Base-by-base conservation (phyloP, 2,797 vertebrate species). In the Xyrichtys novacula region DNA sequence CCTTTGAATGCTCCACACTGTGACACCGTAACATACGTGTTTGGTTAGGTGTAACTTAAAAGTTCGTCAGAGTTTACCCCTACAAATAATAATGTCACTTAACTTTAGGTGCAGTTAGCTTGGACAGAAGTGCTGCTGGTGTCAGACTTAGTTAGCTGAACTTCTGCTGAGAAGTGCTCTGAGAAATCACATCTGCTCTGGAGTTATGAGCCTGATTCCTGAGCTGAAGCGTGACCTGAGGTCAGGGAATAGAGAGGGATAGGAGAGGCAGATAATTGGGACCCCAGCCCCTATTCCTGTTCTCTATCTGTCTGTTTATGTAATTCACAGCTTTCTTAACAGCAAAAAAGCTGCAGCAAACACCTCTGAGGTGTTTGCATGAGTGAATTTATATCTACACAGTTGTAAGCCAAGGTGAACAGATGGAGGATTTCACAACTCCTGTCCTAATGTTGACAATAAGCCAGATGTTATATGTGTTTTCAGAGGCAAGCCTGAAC, bases 141-240 rank as follows among this genome's bases (percentile, higher is more conserved):
- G 56, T 23, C 32, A 74, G 69, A 71, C 62, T 12, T 48, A 49
- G 60, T 47, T 70, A 62, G 48, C 58, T 39, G 63, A 62, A 52
- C 65, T 63, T 61, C 61, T 52, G 65, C 23, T 42, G 25, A 68
- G 40, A 65, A 22, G 0, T 46, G 61, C 44, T 31, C 71, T 47
- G 44, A 85, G 88, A 74, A 84, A 85, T 85, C 80, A 74, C 68
- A 81, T 88, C 76, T 82, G 80, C 79, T 84, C 74, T 71, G 76
- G 68, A 84, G 77, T 67, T 34, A 20, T 71, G 76, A 64, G 65
- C 60, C 55, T 56, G 84, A 86, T 48, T 71, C 58, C 65, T 60
- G 77, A 81, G 77, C 44, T 50, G 50, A 74, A 84, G 85, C 55
- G 53, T 83, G 77, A 87, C 77, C 25, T 22, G 62, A 49, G 66